Evolutionary conservation across 2,888 invertebrate species (phyloP).

Genomic region (Napeogenes sylphis): DNA sequence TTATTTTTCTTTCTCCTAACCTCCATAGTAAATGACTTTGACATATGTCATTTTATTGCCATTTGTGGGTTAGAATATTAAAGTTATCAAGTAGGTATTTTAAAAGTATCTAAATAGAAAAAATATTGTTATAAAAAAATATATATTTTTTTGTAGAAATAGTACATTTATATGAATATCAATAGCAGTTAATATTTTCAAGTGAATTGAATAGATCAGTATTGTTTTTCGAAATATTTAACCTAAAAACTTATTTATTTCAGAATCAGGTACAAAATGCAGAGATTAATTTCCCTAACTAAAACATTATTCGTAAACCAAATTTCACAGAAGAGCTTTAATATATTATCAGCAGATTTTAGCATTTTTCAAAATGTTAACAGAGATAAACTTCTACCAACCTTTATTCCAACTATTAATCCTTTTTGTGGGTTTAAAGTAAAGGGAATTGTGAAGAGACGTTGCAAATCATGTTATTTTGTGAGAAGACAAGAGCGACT

Average conservation of each 20-base stretch:
- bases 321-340: slow-evolving; percentile 31
- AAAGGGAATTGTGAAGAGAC: slow-evolving; percentile 80
- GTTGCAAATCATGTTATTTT: slow-evolving; percentile 89
- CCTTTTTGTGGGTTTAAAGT: slow-evolving; percentile 79
- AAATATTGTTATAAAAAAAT: too few relatives aligned
- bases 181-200: background rate
- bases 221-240: slow-evolving; percentile 3
- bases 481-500: slow-evolving; percentile 81
- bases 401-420: slow-evolving; percentile 47
- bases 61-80: too few relatives aligned
- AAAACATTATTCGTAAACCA: slow-evolving; percentile 38
- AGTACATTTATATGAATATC: too few relatives aligned
- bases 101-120: too few relatives aligned
- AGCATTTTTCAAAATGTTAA: slow-evolving; percentile 42
- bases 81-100: too few relatives aligned
- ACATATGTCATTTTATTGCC: too few relatives aligned
- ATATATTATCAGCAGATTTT: slow-evolving; percentile 38
- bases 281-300: slow-evolving; percentile 48
- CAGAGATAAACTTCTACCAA: slow-evolving; percentile 43
- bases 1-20: too few relatives aligned
- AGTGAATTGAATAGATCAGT: background rate
- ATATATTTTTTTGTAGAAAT: too few relatives aligned
- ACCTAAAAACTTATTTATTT: slow-evolving; percentile 11
- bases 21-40: too few relatives aligned
- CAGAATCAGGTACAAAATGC: slow-evolving; percentile 37